These are phyloP conservation scores for Agonopterix alstromeriana DNA, from an alignment of 2,888 invertebrate species.

Conservation along the genomic window DNA sequence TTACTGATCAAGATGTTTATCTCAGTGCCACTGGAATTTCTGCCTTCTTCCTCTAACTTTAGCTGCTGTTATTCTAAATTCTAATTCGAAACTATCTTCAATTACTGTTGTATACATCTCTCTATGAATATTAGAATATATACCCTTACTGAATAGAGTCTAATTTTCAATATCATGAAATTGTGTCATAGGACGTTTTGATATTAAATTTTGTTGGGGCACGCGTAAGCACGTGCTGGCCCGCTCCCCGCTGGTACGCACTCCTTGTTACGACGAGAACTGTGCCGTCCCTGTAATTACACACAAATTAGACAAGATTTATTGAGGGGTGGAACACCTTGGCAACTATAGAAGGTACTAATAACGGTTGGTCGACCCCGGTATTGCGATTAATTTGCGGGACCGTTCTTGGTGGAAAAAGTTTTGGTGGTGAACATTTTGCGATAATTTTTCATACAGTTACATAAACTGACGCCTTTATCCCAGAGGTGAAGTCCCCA, in stretches of 20 bases:
- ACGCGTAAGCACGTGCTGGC: conserved; percentile 72
- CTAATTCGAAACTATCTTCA: conserved; percentile 32
- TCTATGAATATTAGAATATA: conserved; percentile 18
- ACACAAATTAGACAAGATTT: conserved; percentile 78
- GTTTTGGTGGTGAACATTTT: background rate
- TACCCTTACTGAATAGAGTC: conserved; percentile 11
- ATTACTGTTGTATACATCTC: conserved; percentile 19
- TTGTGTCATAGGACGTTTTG: conserved; percentile 24
- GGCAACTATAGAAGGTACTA: conserved; percentile 72
- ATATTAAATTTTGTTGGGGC: conserved; percentile 17
- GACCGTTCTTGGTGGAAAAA: background rate
- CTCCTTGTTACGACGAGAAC: conserved; percentile 72
- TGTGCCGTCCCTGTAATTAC: conserved; percentile 73
- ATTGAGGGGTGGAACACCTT: conserved; percentile 76
- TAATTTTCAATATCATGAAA: conserved; percentile 15
- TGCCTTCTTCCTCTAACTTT: conserved; percentile 37
- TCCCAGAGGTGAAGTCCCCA: too few species aligned
- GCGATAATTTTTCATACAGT: too few species aligned
- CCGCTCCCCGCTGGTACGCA: conserved; percentile 69
- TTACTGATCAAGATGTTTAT: conserved; percentile 34
- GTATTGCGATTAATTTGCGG: conserved; percentile 68
- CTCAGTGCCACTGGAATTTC: conserved; percentile 35
- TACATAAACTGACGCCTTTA: too few species aligned
- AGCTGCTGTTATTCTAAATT: conserved; percentile 39
- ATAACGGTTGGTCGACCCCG: conserved; percentile 68